Evolutionary conservation across 2,888 invertebrate species (phyloP).

Genomic region (Plutella xylostella): DNA sequence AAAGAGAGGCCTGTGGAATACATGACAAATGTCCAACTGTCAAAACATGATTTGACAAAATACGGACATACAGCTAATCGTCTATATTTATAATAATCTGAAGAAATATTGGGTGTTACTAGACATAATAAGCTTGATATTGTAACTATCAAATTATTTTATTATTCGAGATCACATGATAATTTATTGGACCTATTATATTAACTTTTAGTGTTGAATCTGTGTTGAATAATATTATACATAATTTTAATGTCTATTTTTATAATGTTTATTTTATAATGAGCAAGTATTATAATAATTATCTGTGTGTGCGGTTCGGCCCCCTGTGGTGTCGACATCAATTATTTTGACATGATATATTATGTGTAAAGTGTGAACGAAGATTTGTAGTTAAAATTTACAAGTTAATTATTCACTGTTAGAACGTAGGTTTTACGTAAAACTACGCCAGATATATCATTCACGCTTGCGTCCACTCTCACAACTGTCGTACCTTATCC

Average conservation of each 20-base stretch:
- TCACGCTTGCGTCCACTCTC: conserved; percentile 53
- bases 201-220: conserved; percentile 46
- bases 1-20: too few relatives aligned
- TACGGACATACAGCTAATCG: too few relatives aligned
- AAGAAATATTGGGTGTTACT: too few relatives aligned
- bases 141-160: conserved; percentile 17
- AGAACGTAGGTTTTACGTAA: too few relatives aligned
- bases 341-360: conserved; percentile 3
- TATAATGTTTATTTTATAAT: conserved; percentile 55
- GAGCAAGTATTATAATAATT: conserved; percentile 36
- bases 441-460: conserved; percentile 28
- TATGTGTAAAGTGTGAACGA: conserved; percentile 1
- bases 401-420: conserved; percentile 30
- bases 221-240: conserved; percentile 57
- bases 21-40: too few relatives aligned
- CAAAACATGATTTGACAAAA: too few relatives aligned
- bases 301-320: too few relatives aligned
- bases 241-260: conserved; percentile 62
- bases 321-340: too few relatives aligned
- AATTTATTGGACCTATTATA: conserved; percentile 35
- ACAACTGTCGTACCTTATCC: too few relatives aligned
- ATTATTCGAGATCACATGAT: conserved; percentile 26
- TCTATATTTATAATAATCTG: too few relatives aligned
- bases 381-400: conserved; percentile 16
- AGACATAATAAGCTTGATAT: background rate